Percentiles rank a stretch among this genome's conserved stretches.
Evolutionary conservation across 1,140 invertebrate species (phyloP).

Genomic region (Teleopsis dalmanni): DNA sequence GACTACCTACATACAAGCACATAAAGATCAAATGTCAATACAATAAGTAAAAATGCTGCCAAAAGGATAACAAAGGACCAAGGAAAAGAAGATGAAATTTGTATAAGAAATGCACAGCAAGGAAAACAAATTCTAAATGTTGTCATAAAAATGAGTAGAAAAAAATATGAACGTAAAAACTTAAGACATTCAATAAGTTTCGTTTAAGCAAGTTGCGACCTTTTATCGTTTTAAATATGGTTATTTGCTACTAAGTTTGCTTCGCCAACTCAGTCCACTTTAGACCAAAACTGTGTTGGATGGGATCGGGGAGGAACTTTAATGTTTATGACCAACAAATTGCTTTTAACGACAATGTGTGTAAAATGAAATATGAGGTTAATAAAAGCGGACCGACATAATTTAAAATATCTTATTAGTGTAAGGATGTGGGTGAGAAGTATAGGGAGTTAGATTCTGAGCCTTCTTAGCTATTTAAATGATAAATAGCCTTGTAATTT

Average conservation of each 20-base stretch:
- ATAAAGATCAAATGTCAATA: constrained; percentile 18
- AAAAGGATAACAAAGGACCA: background rate
- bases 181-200: constrained; percentile 13
- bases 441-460: background rate
- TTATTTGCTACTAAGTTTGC: background rate
- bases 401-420: background rate
- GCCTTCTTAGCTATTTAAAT: background rate
- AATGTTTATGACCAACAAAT: constrained; percentile 16
- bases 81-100: background rate
- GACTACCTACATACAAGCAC: constrained; percentile 9
- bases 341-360: constrained; percentile 10
- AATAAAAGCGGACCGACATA: constrained; percentile 9
- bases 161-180: constrained; percentile 1
- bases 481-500: no score
- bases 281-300: background rate
- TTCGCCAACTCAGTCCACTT: background rate
- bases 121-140: constrained; percentile 9
- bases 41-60: constrained; percentile 3
- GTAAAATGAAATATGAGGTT: constrained; percentile 13
- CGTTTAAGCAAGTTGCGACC: constrained; percentile 3
- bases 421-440: background rate
- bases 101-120: background rate
- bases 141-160: constrained; percentile 14
- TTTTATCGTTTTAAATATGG: constrained; percentile 15
- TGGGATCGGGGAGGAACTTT: background rate